phyloP scores from a whole-genome alignment of 1,140 invertebrate genomes.

The Caenorhabditis brenneri region DNA sequence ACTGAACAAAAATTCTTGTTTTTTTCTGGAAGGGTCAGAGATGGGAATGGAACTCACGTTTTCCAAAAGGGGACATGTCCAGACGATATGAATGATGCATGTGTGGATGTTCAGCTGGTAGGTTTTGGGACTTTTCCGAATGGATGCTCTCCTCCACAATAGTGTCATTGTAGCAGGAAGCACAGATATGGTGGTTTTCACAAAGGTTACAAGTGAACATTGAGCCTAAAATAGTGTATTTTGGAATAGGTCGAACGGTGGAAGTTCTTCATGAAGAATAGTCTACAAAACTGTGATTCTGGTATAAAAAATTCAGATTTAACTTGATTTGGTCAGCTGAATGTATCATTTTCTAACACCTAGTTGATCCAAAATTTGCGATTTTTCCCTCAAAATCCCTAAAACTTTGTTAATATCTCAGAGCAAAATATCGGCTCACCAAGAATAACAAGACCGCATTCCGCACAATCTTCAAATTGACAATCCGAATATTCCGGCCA shows the following conservation, averaged over 20 bases:
- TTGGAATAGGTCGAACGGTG: not conserved
- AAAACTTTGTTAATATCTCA: no score
- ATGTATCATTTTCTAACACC: no score
- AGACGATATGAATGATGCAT: slow-evolving; percentile 28
- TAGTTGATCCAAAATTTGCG: no score
- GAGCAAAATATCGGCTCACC: not conserved
- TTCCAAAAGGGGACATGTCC: slow-evolving; percentile 23
- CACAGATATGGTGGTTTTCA: slow-evolving; percentile 32
- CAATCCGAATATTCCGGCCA: slow-evolving; percentile 26
- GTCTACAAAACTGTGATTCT: no score
- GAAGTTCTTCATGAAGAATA: not conserved
- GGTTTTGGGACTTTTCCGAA: not conserved
- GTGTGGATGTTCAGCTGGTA: not conserved
- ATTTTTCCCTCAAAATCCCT: no score
- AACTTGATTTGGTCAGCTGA: no score
- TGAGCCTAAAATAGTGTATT: not conserved
- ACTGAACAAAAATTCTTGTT: not conserved
- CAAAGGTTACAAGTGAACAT: slow-evolving; percentile 19
- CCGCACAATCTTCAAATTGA: slow-evolving; percentile 14
- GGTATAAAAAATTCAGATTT: no score
- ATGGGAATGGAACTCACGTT: not conserved
- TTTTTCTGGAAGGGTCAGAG: no score
- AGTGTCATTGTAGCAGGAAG: slow-evolving; percentile 23
- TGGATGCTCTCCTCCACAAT: slow-evolving; percentile 23
- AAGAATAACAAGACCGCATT: not conserved